Evolutionary conservation across 2,113 vertebrate species (phyloP).

Genomic region (Plectropomus leopardus): DNA sequence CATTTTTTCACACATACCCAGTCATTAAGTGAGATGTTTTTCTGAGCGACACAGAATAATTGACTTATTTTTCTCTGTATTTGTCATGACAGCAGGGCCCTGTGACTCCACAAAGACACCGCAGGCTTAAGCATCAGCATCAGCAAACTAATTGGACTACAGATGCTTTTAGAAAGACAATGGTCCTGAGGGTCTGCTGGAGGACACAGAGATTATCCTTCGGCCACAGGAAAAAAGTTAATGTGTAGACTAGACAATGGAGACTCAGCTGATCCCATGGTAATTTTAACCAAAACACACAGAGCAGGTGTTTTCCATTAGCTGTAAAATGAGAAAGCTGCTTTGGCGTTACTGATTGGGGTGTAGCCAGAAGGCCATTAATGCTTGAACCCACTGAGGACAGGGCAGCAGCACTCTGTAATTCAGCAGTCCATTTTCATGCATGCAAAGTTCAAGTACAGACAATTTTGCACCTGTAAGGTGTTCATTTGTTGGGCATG

Average conservation of each 20-base stretch:
- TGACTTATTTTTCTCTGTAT: conserved; percentile 21
- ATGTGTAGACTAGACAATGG: conserved; percentile 65
- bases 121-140: conserved; percentile 34
- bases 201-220: conserved; percentile 67
- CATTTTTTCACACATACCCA: neutral
- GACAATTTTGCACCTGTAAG: neutral
- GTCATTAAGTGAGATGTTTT: neutral
- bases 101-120: conserved; percentile 28
- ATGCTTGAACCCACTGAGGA: conserved; percentile 30
- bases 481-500: neutral
- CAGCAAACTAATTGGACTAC: conserved; percentile 66
- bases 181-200: conserved; percentile 57
- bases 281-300: conserved; percentile 44
- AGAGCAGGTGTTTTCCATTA: conserved; percentile 64
- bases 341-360: conserved; percentile 25
- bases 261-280: conserved; percentile 59
- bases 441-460: conserved; percentile 21
- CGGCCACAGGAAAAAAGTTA: conserved; percentile 66
- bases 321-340: conserved; percentile 35
- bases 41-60: conserved; percentile 7
- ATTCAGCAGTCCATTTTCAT: conserved; percentile 24
- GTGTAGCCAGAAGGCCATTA: conserved; percentile 46
- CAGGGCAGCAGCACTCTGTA: neutral
- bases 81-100: conserved; percentile 4
- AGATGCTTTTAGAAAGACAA: conserved; percentile 69